These are phyloP conservation scores for Platycercus adscitus DNA, from an alignment of 2,113 vertebrate genomes.

Conservation along the genomic window DNA sequence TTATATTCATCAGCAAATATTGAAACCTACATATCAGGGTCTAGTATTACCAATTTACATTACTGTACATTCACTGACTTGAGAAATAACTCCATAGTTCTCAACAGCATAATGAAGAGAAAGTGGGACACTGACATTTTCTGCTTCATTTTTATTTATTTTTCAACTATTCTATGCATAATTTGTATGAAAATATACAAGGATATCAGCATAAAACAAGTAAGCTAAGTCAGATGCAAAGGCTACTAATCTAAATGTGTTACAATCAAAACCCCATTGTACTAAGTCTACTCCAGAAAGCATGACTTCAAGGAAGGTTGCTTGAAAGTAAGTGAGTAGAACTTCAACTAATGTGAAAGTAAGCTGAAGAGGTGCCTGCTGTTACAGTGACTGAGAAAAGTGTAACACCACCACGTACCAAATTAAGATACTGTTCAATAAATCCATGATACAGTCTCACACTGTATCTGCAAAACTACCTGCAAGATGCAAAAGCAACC, in stretches of 20 bases:
- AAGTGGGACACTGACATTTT: neutral
- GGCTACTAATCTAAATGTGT: neutral
- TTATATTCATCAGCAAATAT: neutral
- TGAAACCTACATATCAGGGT: neutral
- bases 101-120: neutral
- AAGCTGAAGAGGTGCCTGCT: neutral
- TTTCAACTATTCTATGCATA: neutral
- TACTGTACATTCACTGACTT: neutral
- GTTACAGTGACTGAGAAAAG: neutral
- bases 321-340: neutral
- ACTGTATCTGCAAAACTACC: neutral
- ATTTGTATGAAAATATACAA: neutral
- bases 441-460: neutral
- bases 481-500: neutral
- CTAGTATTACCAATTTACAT: neutral
- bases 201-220: neutral
- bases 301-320: neutral
- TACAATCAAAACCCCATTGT: neutral
- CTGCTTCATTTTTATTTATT: neutral
- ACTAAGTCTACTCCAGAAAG: neutral
- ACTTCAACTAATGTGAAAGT: neutral
- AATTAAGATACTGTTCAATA: neutral
- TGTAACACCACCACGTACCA: rapidly evolving
- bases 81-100: neutral
- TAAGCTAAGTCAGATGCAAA: neutral